Conservation (phyloP, 2,113 vertebrate species). For the Lasiurus cinereus region DNA sequence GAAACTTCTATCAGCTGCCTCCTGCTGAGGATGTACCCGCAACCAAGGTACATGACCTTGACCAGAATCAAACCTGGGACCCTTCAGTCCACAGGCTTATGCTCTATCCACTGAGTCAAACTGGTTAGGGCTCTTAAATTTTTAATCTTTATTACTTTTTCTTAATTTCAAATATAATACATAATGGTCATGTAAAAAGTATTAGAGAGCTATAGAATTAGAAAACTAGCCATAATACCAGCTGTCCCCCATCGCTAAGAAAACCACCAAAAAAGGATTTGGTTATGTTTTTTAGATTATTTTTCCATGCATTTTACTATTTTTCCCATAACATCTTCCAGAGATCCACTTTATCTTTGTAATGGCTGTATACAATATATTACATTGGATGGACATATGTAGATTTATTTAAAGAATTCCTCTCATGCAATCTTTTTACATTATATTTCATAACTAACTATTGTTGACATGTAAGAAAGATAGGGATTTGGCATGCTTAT, state of each 20-base stretch:
- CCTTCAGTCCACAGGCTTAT: no score
- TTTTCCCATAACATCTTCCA: not conserved
- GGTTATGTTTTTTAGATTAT: constrained; percentile 1
- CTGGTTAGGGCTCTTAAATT: not conserved
- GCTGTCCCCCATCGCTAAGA: not conserved
- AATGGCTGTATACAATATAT: not conserved
- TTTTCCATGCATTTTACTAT: not conserved
- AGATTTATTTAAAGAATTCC: not conserved
- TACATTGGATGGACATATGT: not conserved
- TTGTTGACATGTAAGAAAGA: not conserved
- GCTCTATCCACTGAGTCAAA: no score
- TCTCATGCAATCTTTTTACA: not conserved
- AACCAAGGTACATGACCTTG: no score
- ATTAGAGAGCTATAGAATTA: constrained; percentile 22
- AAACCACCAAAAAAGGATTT: not conserved
- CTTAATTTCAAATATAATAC: constrained; percentile 10
- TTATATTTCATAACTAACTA: not conserved
- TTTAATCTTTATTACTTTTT: constrained; percentile 14
- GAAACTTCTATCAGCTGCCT: no score
- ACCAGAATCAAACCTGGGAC: no score
- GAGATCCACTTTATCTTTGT: not conserved
- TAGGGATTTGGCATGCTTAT: not conserved
- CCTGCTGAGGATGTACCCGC: no score
- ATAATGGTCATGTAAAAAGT: constrained; percentile 25
- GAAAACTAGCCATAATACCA: constrained; percentile 2